phyloP scores from a whole-genome alignment of 23 tunicate species.

The Phallusia fumigata region DNA sequence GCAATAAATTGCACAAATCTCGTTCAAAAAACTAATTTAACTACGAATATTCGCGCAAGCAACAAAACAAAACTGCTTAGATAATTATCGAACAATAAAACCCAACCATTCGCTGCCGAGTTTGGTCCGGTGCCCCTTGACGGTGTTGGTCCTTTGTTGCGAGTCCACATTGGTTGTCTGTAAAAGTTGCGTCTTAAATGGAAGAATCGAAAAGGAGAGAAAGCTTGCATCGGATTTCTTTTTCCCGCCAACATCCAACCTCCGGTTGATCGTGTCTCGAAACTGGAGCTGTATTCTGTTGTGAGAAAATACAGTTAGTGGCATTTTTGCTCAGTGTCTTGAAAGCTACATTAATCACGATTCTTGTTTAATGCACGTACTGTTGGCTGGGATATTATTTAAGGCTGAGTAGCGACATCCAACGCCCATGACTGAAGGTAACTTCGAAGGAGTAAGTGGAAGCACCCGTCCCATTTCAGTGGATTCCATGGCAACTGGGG shows the following conservation, averaged over 20 bases:
- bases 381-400: not conserved
- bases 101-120: not conserved
- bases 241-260: not conserved
- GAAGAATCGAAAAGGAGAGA: not conserved
- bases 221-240: not conserved
- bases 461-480: not conserved
- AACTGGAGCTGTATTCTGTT: not conserved
- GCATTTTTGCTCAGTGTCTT: not conserved
- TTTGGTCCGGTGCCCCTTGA: not conserved
- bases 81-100: no score
- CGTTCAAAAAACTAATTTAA: not conserved
- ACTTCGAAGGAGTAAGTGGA: not conserved
- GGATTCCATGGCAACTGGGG: not conserved
- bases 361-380: not conserved
- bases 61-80: not conserved
- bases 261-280: not conserved
- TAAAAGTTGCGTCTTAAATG: not conserved
- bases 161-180: not conserved
- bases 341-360: not conserved
- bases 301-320: not conserved
- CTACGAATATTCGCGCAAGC: not conserved
- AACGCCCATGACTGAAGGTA: not conserved
- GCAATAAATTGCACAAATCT: no score
- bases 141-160: not conserved
- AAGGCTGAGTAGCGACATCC: not conserved